Evolutionary conservation across 2,113 vertebrate species (phyloP).

Genomic region (Emydocephalus ijimae): DNA sequence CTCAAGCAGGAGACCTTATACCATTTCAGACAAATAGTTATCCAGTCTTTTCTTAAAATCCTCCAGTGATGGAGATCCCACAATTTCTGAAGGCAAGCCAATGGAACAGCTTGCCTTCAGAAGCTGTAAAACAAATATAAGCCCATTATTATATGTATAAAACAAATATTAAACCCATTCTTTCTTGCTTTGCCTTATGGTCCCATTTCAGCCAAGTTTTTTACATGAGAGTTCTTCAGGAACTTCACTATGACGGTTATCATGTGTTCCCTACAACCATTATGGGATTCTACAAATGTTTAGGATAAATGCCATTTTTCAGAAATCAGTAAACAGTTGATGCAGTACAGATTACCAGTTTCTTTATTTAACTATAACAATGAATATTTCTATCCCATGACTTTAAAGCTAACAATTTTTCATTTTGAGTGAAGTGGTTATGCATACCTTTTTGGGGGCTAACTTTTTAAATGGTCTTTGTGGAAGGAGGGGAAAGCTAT

Average conservation of each 20-base stretch:
- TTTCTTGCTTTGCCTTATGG: not conserved
- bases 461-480: not conserved
- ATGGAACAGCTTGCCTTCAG: no score
- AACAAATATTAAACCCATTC: not conserved
- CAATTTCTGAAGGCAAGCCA: no score
- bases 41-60: no score
- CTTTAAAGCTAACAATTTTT: not conserved
- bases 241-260: not conserved
- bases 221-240: not conserved
- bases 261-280: not conserved
- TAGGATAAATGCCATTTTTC: not conserved
- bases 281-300: not conserved
- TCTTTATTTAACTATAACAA: not conserved
- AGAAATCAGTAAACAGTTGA: not conserved
- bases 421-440: not conserved
- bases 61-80: no score
- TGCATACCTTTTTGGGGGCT: not conserved
- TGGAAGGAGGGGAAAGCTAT: not conserved
- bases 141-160: no score
- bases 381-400: not conserved
- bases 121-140: no score
- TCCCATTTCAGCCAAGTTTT: not conserved
- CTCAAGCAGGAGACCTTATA: no score
- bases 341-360: not conserved
- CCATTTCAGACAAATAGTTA: no score